Evolutionary conservation across 2,888 invertebrate species (phyloP).

Genomic region (Ophion ventricosus): DNA sequence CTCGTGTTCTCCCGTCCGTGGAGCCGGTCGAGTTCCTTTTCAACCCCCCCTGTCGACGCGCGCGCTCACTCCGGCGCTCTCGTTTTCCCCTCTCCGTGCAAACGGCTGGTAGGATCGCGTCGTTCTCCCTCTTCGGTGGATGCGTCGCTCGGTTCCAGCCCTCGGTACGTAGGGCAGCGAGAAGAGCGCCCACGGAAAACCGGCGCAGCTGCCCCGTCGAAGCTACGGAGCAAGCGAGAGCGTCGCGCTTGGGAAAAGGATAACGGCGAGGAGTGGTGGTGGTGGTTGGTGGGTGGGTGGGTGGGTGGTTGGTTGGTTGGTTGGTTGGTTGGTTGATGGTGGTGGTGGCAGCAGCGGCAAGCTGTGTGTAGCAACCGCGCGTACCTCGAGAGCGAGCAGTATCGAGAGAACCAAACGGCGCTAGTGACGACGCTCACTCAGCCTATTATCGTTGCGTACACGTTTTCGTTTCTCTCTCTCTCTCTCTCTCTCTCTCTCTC

Average conservation of each 20-base stretch:
- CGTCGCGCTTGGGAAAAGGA: constrained; percentile 20
- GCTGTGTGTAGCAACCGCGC: constrained; percentile 54
- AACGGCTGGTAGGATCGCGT: constrained; percentile 42
- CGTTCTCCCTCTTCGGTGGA: constrained; percentile 12
- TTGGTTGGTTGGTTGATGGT: too few species aligned
- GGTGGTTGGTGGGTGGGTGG: constrained; percentile 15
- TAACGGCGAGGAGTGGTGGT: constrained; percentile 23
- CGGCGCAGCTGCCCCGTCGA: constrained; percentile 61
- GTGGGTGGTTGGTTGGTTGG: constrained; percentile 20
- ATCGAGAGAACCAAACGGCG: constrained; percentile 50
- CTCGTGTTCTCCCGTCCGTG: constrained; percentile 48
- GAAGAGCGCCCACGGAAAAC: constrained; percentile 42
- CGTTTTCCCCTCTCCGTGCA: constrained; percentile 58
- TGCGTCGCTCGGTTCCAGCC: constrained; percentile 1
- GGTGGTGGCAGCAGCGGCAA: constrained; percentile 47
- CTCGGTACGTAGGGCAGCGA: constrained; percentile 37
- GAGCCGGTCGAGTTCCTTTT: constrained; percentile 45
- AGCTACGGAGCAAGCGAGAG: constrained; percentile 24
- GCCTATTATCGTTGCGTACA: constrained; percentile 11
- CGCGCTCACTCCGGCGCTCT: constrained; percentile 50
- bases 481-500: background rate
- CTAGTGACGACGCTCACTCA: constrained; percentile 39
- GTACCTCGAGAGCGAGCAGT: constrained; percentile 38
- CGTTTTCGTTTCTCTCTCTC: constrained; percentile 3
- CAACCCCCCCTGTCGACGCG: constrained; percentile 39